Evolutionary conservation across 2,113 vertebrate genomes (phyloP).

Genomic region (Okapia johnstoni): DNA sequence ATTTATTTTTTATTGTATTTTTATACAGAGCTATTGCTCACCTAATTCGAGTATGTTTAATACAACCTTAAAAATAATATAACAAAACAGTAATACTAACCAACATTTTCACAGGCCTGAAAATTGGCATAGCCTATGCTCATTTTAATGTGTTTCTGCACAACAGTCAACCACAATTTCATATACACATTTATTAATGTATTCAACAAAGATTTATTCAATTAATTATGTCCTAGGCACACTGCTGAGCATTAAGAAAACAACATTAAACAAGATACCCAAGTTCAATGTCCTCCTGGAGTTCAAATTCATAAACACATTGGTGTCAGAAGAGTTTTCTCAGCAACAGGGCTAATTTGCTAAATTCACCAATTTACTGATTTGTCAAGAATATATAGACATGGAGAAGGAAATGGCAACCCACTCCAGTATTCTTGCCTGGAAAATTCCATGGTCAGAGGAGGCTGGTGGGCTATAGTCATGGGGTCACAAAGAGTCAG

Average conservation of each 20-base stretch:
- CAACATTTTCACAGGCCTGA: not conserved
- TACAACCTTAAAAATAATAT: not conserved
- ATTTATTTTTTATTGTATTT: not conserved
- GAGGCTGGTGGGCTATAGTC: not conserved
- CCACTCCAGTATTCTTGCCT: not conserved
- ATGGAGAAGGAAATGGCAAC: not conserved
- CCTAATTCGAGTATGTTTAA: not conserved
- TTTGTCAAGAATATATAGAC: conserved; percentile 9
- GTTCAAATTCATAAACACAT: conserved; percentile 22
- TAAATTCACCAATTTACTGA: conserved; percentile 27
- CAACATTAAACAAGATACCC: conserved; percentile 41
- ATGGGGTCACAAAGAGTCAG: not conserved
- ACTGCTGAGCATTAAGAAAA: conserved; percentile 41
- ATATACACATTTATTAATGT: conserved; percentile 29
- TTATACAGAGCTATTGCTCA: not conserved
- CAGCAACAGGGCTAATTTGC: conserved; percentile 46
- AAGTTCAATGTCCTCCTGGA: not conserved
- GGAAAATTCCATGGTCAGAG: not conserved
- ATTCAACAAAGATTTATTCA: conserved; percentile 57
- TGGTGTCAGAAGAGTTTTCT: conserved; percentile 28
- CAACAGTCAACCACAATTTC: not conserved
- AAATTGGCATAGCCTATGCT: not conserved
- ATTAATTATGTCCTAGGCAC: conserved; percentile 22
- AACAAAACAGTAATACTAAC: not conserved
- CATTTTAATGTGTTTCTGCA: not conserved